A percentile compares a stretch with the other conserved stretches of the same genome.
Conservation (phyloP, 2,113 vertebrate species). For the Chamaea fasciata region DNA sequence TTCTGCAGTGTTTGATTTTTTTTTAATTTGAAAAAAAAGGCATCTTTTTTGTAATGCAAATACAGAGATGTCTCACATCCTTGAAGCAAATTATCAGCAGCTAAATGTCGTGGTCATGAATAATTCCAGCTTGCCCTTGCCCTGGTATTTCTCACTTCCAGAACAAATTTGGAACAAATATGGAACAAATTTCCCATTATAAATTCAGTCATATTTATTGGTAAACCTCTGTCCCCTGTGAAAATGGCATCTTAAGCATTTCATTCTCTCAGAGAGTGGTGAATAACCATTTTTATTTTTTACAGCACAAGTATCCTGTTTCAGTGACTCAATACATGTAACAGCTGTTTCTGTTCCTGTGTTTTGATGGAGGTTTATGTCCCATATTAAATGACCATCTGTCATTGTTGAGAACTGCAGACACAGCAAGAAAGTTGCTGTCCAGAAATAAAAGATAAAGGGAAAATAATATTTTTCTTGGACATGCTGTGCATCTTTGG, state of each 20-base stretch:
- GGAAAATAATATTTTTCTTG: neutral
- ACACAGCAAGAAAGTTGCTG: neutral
- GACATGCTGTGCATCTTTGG: neutral
- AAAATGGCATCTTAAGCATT: neutral
- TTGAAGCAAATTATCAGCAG: neutral
- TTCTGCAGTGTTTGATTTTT: neutral
- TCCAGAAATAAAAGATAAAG: neutral
- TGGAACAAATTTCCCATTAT: neutral
- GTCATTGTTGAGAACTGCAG: neutral
- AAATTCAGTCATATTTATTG: neutral
- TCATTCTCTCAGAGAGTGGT: neutral
- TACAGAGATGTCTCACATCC: neutral
- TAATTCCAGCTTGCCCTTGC: neutral
- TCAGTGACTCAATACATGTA: neutral
- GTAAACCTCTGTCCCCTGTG: neutral
- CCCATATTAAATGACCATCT: neutral
- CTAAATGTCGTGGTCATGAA: accelerated
- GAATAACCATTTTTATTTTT: neutral
- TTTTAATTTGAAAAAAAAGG: neutral
- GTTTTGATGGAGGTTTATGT: neutral
- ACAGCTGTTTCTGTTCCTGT: neutral
- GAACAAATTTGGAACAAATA: neutral
- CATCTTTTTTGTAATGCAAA: neutral
- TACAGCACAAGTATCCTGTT: neutral
- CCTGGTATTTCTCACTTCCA: neutral